Base-by-base conservation (phyloP, 2,113 vertebrate species). In the Odocoileus hemionus region DNA sequence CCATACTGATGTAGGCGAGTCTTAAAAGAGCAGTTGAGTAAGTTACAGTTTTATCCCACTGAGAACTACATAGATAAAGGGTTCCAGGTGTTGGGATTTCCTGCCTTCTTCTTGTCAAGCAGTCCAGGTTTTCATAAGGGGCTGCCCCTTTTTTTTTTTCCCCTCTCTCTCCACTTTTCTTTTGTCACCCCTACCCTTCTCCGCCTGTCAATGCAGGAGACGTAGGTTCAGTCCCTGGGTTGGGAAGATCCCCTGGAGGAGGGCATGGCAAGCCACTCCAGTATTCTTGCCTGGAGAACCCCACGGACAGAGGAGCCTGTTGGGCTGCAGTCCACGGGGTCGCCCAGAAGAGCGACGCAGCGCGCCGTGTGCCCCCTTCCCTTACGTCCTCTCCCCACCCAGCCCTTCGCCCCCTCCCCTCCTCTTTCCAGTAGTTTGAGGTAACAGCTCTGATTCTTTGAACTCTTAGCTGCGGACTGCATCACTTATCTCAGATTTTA, bases 331-430 rank as follows among this genome's bases (percentile, higher is more conserved):
- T 11, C 64, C 5, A 0, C 3, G n/a, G 64, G n/a, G n/a, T 6
- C 0, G 9, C 19, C 12, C 10, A 70, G 67, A 6, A 21, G 1
- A 70, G n/a, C 4, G n/a, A 13, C 19, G 1, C 1, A 13, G n/a
- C n/a, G 0, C 12, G 67, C n/a, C n/a, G 67, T 1, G 1, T 23
- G 19, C 2, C 76, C 15, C 55, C 23, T 14, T 7, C 39, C 39
- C 23, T 7, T 26, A 13, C 0, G 23, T 25, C 13, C 45, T 14
- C 13, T 30, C 30, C 19, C 2, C 1, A 23, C 11, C 50, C 33
- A 13, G 19, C 28, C 9, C 6, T 25, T 4, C 23, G 6, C 13
- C 26, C 19, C 21, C 12, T 84, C 14, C 70, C 16, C 39, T 17
- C 43, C 4, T 10, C 28, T 64, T 45, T 19, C 8, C 26, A 14